phyloP scores from a whole-genome alignment of 1,140 invertebrate genomes.

The Archivesica marissinica region DNA sequence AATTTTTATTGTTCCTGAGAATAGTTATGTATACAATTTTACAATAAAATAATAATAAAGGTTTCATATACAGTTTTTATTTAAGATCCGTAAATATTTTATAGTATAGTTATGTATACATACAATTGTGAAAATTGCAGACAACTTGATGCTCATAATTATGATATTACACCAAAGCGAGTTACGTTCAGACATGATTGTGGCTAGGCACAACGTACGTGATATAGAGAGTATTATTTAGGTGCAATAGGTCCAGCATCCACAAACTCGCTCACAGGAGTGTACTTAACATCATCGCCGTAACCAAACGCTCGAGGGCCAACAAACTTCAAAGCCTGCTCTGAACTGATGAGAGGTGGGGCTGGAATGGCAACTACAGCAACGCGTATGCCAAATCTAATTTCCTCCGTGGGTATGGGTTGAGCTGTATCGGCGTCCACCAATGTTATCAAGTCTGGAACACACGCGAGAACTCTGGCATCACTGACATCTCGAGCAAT shows the following conservation, averaged over 20 bases:
- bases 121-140: neutral
- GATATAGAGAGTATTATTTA: neutral
- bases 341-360: slow-evolving; percentile 65
- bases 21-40: no score
- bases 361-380: slow-evolving; percentile 74
- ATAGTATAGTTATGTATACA: neutral
- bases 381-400: slow-evolving; percentile 77
- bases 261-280: slow-evolving; percentile 39
- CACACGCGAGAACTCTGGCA: slow-evolving; percentile 66
- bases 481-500: slow-evolving; percentile 60
- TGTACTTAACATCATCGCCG: slow-evolving; percentile 44
- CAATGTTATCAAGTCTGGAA: slow-evolving; percentile 78
- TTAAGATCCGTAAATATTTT: neutral
- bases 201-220: neutral
- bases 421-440: slow-evolving; percentile 78
- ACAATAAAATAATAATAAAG: no score
- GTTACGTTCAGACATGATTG: neutral
- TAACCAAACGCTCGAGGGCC: slow-evolving; percentile 79
- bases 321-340: slow-evolving; percentile 73
- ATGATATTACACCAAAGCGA: no score
- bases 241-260: slow-evolving; percentile 13
- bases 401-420: slow-evolving; percentile 76
- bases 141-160: neutral
- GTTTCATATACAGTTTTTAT: neutral
- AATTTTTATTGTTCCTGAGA: no score